Base-by-base conservation (phyloP, 2,113 vertebrate species). In the Greenwoodochromis staneri region DNA sequence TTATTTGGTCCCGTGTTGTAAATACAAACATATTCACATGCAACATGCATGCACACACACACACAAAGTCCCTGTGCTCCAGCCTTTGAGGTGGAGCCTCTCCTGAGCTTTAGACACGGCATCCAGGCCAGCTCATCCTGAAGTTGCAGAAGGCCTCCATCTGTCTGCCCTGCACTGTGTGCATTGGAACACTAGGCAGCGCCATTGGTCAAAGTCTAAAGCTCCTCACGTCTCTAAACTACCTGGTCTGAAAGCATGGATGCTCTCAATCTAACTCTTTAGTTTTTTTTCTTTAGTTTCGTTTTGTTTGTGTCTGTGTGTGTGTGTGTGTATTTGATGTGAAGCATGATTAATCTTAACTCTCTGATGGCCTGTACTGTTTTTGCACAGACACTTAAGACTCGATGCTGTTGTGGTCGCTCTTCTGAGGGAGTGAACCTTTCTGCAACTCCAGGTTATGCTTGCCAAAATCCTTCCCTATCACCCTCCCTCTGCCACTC, bases 401-500 rank as follows among this genome's bases (percentile, higher is more conserved):
- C 91, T 93, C 85, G 12, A 94, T 92, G 94, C 95, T 94, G 96
- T 95, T 94, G 78, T 36, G 89, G 93, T 94, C 80, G 38, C 94
- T 78, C 87, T 81, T 85, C 85, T 17, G 86, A 85, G 53, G 85
- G 80, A 88, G 91, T 84, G 80, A 91, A 94, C 82, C 91, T 90
- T 94, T 95, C 93, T 96, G 95, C 95, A 96, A 95, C 95, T 96
- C 95, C 95, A 95, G 95, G 91, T 95, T 87, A 87, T 36, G 87
- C 92, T 93, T 63, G 78, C 89, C 91, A 83, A 84, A 87, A 63
- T 17, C 49, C 31, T 31, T 61, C 76, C 84, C 19, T 24, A 4
- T 24, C 53, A n/a, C 81, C 85, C 85, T 42, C 45, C 82, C 82
- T 87, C 86, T 45, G 19, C 63, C 47, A 83, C 24, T 82, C 40